Evolutionary conservation across 2,888 invertebrate species (phyloP).

Genomic region (Villa cingulata): DNA sequence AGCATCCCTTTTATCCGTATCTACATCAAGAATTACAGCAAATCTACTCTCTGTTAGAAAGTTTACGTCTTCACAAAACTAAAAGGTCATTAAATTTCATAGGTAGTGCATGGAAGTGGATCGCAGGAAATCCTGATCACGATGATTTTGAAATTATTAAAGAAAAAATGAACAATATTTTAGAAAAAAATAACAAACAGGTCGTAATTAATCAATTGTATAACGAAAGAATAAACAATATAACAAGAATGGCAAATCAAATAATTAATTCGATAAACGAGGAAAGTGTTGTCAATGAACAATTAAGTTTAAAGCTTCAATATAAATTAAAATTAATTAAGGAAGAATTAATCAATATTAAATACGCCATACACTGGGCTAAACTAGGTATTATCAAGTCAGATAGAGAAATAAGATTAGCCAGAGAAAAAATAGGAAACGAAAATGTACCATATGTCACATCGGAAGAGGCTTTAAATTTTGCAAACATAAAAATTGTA

Average conservation of each 20-base stretch:
- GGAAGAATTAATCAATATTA: slow-evolving; percentile 11
- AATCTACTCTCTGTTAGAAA: background rate
- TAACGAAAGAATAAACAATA: slow-evolving; percentile 2
- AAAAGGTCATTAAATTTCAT: background rate
- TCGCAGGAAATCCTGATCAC: slow-evolving; percentile 3
- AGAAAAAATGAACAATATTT: slow-evolving; percentile 1
- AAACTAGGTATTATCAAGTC: slow-evolving; percentile 13
- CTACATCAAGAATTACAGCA: background rate
- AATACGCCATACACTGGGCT: slow-evolving; percentile 14
- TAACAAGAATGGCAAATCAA: background rate
- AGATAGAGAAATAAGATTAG: slow-evolving; percentile 6
- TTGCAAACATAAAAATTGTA: slow-evolving; percentile 7
- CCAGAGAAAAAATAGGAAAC: background rate
- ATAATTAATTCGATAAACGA: background rate
- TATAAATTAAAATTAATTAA: slow-evolving; percentile 13
- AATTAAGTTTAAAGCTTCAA: slow-evolving; percentile 5
- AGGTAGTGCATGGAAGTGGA: slow-evolving; percentile 1
- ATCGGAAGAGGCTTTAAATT: slow-evolving; percentile 8
- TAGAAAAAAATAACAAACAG: slow-evolving; percentile 5
- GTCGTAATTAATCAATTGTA: slow-evolving; percentile 1
- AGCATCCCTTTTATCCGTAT: background rate
- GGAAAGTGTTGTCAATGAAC: slow-evolving; percentile 2
- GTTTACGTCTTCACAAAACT: background rate
- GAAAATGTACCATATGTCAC: slow-evolving; percentile 6
- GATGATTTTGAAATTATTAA: slow-evolving; percentile 2